Evolutionary conservation across 2,888 invertebrate species (phyloP).

Genomic region (Didymodactylos carnosus): DNA sequence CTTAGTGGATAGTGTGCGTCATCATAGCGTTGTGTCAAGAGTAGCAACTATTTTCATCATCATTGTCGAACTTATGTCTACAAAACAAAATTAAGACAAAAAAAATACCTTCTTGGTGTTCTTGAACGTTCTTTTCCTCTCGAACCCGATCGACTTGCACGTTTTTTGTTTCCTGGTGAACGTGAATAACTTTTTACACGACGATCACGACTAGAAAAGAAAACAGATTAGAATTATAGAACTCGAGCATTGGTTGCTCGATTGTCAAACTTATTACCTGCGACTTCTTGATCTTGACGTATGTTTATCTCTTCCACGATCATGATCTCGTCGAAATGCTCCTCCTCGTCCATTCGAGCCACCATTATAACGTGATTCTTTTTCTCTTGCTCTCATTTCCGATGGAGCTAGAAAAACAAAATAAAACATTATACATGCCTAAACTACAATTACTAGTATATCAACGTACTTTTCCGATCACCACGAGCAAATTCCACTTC

Average conservation of each 20-base stretch:
- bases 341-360: not conserved
- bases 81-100: no score
- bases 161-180: no score
- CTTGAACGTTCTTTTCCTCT: not conserved
- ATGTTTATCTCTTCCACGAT: not conserved
- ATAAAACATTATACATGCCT: not conserved
- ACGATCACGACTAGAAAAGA: not conserved
- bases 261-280: not conserved
- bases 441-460: not conserved
- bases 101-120: not conserved
- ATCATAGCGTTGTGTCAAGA: not conserved
- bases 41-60: not conserved
- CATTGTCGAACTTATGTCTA: not conserved
- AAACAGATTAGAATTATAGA: not conserved
- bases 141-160: not conserved
- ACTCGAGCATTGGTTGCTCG: not conserved
- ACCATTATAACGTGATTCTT: not conserved
- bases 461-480: conserved; percentile 36
- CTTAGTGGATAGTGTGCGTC: not conserved
- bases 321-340: not conserved
- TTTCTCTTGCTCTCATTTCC: conserved; percentile 7
- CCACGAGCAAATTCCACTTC: conserved; percentile 40
- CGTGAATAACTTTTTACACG: not conserved
- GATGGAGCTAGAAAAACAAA: conserved; percentile 2
- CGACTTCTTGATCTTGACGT: no score